Evolutionary conservation across 2,888 invertebrate species (phyloP), one percentile per base, ranked within the genome.

Genomic region (Rotaria magnacalcarata): DNA sequence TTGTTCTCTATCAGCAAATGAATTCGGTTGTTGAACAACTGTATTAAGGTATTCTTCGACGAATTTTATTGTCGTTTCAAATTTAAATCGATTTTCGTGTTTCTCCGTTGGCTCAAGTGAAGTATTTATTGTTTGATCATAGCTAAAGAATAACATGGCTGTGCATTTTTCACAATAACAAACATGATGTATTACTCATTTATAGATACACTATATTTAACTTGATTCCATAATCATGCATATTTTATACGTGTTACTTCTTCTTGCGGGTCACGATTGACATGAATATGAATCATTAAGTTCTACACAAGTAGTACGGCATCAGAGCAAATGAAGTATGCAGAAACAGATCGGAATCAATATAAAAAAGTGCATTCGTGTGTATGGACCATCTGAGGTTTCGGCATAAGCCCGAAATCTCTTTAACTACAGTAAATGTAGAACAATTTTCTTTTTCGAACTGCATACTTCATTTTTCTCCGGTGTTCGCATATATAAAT

Each of bases 201-300:
- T 43, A 80, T 14, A 24, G 80, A 47, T 80, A 97, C 96, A 90
- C 95, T 94, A 87, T 95, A 94, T 87, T 96, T 96, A 89, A 99
- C 84, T 56, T 87, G 56, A 67, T 85, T 96, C 99, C 99, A 99
- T 2, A 98, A 93, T 11, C 99, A 93, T 16, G 99, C 99, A 92
- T 98, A 98, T 92, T 97, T 96, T 84, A 99, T 97, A 1, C 97
- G 97, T n/a, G 96, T 97, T 80, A 97, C 96, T 56, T 96, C 96
- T 92, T 97, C 97, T 92, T 97, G 97, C 7, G 97, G 97, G 92
- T 98, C 97, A 88, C 97, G 93, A 92, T 99, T 98, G 1, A 19
- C 96, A 92, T 97, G 97, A 89, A 97, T 93, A 92, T 97, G 97
- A 88, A 97, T 92, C 95, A 97, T 96, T n/a, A n/a, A n/a, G n/a